These are phyloP conservation scores for Trididemnum miniatum DNA, from an alignment of 23 tunicate species.

Conservation along the genomic window DNA sequence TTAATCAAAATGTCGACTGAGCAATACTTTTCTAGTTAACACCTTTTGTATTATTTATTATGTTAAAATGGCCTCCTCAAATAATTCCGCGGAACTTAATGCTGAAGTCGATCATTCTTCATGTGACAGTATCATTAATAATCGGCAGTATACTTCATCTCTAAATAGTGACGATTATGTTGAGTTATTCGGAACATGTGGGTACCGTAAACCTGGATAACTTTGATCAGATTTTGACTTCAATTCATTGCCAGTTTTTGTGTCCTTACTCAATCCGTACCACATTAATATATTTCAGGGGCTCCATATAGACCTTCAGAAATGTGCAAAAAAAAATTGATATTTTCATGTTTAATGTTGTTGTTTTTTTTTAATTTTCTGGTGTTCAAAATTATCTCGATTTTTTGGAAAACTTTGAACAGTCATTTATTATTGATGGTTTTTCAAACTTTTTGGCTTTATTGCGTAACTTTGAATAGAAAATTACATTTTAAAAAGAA, in stretches of 20 bases:
- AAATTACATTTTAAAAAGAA: background rate
- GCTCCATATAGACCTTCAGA: background rate
- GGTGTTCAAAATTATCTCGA: too few relatives aligned
- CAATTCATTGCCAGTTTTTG: background rate
- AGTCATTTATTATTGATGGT: background rate
- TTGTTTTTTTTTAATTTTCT: too few relatives aligned
- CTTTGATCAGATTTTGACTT: background rate
- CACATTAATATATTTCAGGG: background rate
- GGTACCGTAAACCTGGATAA: constrained; percentile 3
- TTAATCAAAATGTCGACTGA: background rate
- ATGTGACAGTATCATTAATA: too few relatives aligned
- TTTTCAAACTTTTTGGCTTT: background rate
- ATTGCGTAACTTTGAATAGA: background rate
- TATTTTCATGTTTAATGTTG: too few relatives aligned
- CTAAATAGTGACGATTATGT: too few relatives aligned
- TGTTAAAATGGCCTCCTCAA: too few relatives aligned
- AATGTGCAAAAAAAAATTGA: background rate
- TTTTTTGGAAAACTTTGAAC: background rate
- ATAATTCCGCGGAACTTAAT: too few relatives aligned
- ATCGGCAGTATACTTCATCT: too few relatives aligned
- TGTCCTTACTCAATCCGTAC: background rate
- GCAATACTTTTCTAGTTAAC: too few relatives aligned
- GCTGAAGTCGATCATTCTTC: too few relatives aligned
- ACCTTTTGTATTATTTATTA: too few relatives aligned
- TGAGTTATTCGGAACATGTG: too few relatives aligned